Conservation (phyloP, 1,140 invertebrate genomes). For the Oppia nitens region DNA sequence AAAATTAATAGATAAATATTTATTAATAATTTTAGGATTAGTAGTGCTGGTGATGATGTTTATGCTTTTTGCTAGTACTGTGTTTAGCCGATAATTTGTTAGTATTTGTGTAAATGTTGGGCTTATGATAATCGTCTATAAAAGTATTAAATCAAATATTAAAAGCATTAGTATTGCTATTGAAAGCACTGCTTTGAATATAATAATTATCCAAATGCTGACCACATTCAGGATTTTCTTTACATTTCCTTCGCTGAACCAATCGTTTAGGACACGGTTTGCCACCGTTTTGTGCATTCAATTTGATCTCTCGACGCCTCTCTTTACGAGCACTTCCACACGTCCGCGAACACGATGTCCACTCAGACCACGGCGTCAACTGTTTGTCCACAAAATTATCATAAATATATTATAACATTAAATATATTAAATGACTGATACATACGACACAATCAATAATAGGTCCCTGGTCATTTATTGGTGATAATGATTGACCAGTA, state of each 20-base stretch:
- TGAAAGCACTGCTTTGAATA: neutral
- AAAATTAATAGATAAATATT: neutral
- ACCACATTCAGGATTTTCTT: constrained; percentile 19
- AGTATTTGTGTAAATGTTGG: neutral
- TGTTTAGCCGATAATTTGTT: neutral
- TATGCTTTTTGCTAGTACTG: constrained; percentile 6
- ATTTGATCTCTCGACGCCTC: constrained; percentile 29
- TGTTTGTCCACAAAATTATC: neutral
- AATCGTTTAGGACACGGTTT: constrained; percentile 40
- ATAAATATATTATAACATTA: too few relatives aligned
- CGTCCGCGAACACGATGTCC: constrained; percentile 47
- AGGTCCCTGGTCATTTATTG: constrained; percentile 13
- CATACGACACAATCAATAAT: constrained; percentile 36
- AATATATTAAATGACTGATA: neutral
- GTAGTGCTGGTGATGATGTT: constrained; percentile 2
- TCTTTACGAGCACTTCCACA: constrained; percentile 43
- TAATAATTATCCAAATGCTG: neutral
- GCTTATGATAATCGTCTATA: constrained; percentile 2
- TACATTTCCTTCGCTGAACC: constrained; percentile 30
- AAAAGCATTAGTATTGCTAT: neutral
- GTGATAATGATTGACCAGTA: neutral
- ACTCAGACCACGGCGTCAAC: constrained; percentile 51
- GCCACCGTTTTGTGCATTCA: constrained; percentile 47
- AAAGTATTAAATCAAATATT: neutral
- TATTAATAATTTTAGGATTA: neutral